Base-by-base conservation (phyloP, 1,140 invertebrate species). In the Temnothorax longispinosus region DNA sequence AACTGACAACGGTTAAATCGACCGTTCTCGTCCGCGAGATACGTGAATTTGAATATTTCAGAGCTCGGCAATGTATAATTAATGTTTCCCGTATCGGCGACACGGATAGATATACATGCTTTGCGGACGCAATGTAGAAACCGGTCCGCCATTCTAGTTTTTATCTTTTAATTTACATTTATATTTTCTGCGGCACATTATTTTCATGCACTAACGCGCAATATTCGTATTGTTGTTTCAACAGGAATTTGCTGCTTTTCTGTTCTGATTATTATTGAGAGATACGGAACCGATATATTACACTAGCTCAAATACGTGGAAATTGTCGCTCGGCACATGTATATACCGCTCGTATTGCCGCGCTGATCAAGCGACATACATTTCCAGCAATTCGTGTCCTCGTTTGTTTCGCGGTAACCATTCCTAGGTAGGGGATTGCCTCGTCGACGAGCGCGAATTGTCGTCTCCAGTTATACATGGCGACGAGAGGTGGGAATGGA, bases 321-420 rank as follows among this genome's bases (percentile, higher is more conserved):
- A 81, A 81, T 81, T 69, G 35, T 69, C 44, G 50, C 35, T 41
- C 7, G n/a, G 18, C n/a, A 38, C 32, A 1, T 21, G 32, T 58
- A 18, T 56, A 77, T 44, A 7, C 27, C n/a, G 50, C 21, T 15
- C 67, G 69, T 58, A 58, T 72, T 74, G 41, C 41, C 67, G 54
- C 67, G 67, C 67, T 74, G 80, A 82, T 82, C 80, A 74, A 82
- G 80, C 80, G 67, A 74, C 77, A 74, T 54, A 21, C 80, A 82
- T 82, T 82, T 82, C 67, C 80, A 82, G 67, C 80, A 82, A 82
- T 82, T 82, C 80, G 69, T 60, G 67, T 84, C 56, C 80, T 84
- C 80, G 69, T 84, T 84, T 84, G 80, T 84, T 84, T 84, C 80
- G 80, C 69, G 69, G 80, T 75, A 86, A 86, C 65, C 82, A 86